These are phyloP conservation scores for Leptopilina drosophilae DNA, from an alignment of 2,888 invertebrate species.

Conservation along the genomic window DNA sequence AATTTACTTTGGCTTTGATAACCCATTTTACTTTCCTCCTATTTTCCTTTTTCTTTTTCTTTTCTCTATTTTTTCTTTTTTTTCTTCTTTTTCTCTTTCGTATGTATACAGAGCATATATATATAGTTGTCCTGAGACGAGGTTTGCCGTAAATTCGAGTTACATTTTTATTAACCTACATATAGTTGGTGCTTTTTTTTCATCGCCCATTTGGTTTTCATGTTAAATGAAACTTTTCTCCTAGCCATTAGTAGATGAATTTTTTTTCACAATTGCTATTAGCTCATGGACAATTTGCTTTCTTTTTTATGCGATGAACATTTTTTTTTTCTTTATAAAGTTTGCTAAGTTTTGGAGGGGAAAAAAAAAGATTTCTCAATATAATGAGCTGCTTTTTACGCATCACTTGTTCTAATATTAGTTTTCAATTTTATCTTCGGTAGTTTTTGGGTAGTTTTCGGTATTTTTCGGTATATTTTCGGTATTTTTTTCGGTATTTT, in stretches of 20 bases:
- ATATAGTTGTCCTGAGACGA: slow-evolving; percentile 5
- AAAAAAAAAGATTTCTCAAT: too few relatives aligned
- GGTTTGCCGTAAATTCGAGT: slow-evolving; percentile 22
- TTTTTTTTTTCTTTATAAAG: too few relatives aligned
- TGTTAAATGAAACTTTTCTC: slow-evolving; percentile 15
- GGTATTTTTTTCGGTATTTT: too few relatives aligned
- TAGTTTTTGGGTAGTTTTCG: too few relatives aligned
- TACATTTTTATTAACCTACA: slow-evolving; percentile 22
- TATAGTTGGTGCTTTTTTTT: slow-evolving; percentile 2
- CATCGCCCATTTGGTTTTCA: slow-evolving; percentile 1
- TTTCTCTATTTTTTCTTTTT: neutral
- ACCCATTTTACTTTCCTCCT: neutral
- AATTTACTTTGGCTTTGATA: slow-evolving; percentile 12
- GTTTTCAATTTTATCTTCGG: too few relatives aligned
- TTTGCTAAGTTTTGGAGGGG: too few relatives aligned
- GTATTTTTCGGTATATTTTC: too few relatives aligned
- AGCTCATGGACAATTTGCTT: neutral
- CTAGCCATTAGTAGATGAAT: slow-evolving; percentile 7
- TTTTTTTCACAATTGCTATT: slow-evolving; percentile 14
- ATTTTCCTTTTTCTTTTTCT: neutral
- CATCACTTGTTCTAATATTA: too few relatives aligned
- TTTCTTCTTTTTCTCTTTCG: too few relatives aligned
- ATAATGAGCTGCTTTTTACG: too few relatives aligned
- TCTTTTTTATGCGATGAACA: too few relatives aligned
- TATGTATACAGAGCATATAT: neutral